Percentiles rank a stretch among this genome's conserved stretches.
Conservation (phyloP, 2,113 vertebrate species). For the Nansenia antarctica region DNA sequence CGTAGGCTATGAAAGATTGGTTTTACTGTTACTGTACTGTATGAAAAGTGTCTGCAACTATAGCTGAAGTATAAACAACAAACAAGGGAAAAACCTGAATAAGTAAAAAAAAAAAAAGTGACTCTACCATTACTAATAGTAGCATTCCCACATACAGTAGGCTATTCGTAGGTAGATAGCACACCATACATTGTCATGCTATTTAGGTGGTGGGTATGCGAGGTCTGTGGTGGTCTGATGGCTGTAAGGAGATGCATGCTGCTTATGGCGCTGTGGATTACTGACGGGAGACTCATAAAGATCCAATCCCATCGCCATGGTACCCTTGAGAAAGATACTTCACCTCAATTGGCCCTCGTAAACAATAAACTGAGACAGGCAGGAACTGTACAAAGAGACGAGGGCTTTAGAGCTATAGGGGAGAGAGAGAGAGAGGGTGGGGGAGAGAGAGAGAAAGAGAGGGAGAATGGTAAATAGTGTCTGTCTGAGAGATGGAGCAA, state of each 20-base stretch:
- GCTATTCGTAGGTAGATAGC: too few species aligned
- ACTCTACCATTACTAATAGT: too few species aligned
- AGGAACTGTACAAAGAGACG: conserved; percentile 46
- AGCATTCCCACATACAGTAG: too few species aligned
- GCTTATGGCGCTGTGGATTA: conserved; percentile 55
- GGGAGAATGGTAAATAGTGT: conserved; percentile 10
- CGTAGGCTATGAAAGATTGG: too few species aligned
- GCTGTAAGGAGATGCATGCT: conserved; percentile 49
- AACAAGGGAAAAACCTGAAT: too few species aligned
- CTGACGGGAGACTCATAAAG: conserved; percentile 49
- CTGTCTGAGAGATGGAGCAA: neutral
- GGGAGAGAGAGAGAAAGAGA: conserved; percentile 12
- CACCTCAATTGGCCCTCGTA: conserved; percentile 54
- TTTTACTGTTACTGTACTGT: too few species aligned
- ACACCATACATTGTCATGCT: conserved; percentile 59
- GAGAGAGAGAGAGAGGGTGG: conserved; percentile 30
- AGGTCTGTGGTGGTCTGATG: conserved; percentile 48
- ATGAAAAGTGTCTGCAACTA: too few species aligned
- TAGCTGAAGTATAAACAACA: too few species aligned
- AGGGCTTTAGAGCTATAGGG: conserved; percentile 11
- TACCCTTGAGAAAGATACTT: conserved; percentile 47
- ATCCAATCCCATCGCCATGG: conserved; percentile 50
- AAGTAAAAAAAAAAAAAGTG: too few species aligned
- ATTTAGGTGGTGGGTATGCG: conserved; percentile 56
- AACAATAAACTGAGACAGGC: conserved; percentile 8